Percentiles rank a stretch among this genome's conserved stretches.
Evolutionary conservation across 2,113 vertebrate genomes (phyloP).

Genomic region (Noturus placidus): DNA sequence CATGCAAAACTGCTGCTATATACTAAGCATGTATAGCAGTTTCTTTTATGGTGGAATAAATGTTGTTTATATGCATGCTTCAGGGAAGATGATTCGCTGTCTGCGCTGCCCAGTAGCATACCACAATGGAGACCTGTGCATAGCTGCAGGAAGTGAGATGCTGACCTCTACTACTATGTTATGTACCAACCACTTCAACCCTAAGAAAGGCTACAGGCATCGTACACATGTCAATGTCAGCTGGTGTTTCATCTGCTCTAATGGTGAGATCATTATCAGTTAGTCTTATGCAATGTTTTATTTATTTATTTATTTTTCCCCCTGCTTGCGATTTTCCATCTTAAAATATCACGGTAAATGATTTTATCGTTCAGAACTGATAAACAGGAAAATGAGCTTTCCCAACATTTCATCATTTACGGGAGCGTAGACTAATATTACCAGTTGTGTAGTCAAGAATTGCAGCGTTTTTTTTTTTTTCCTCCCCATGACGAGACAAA

Average conservation of each 20-base stretch:
- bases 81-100: constrained; percentile 91
- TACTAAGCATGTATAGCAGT: not conserved
- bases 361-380: too few relatives aligned
- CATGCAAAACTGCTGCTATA: not conserved
- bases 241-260: constrained; percentile 99
- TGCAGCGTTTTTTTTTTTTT: not conserved
- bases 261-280: constrained; percentile 73
- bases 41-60: constrained; percentile 34
- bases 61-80: not conserved
- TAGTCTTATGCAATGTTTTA: not conserved
- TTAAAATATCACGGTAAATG: not conserved
- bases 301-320: too few relatives aligned
- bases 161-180: constrained; percentile 84
- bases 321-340: not conserved
- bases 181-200: constrained; percentile 90
- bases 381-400: too few relatives aligned
- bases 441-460: not conserved
- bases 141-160: constrained; percentile 89
- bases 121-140: constrained; percentile 85
- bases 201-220: constrained; percentile 89
- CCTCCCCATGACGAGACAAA: too few relatives aligned
- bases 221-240: constrained; percentile 96
- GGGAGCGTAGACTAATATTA: not conserved
- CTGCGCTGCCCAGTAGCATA: constrained; percentile 94
- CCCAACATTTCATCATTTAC: not conserved